Conservation (phyloP, 2,113 vertebrate genomes). For the Urocynchramus pylzowi region DNA sequence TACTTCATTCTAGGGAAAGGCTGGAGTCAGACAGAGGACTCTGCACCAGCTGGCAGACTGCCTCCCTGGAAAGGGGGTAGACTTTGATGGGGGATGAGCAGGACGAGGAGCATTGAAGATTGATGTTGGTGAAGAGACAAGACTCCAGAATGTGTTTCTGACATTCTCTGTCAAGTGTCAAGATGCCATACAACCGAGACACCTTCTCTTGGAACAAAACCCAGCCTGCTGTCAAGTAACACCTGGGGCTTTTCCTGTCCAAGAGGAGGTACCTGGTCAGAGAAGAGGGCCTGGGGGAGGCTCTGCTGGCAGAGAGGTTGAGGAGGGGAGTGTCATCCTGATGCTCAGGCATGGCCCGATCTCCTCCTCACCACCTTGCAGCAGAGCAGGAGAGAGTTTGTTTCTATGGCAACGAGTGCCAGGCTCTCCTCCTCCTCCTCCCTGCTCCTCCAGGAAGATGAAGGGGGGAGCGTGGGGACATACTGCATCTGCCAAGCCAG, state of each 20-base stretch:
- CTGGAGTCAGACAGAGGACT: neutral
- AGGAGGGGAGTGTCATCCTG: neutral
- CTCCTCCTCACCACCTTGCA: slow-evolving; percentile 50
- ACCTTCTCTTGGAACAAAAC: neutral
- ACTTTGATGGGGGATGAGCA: neutral
- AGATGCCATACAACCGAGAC: neutral
- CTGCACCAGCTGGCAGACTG: neutral
- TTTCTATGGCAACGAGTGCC: slow-evolving; percentile 66
- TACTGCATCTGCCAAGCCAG: neutral
- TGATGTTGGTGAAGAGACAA: neutral
- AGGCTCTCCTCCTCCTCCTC: slow-evolving; percentile 49
- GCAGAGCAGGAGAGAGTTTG: slow-evolving; percentile 40
- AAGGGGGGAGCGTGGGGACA: neutral
- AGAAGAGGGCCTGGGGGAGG: neutral
- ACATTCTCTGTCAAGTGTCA: neutral
- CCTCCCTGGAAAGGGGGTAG: neutral
- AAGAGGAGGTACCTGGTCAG: neutral
- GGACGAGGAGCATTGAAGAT: neutral
- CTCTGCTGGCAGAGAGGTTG: neutral
- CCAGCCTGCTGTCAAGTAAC: neutral
- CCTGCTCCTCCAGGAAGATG: neutral
- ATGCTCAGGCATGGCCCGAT: neutral
- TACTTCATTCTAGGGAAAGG: neutral
- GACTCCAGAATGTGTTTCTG: neutral
- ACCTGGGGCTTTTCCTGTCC: neutral